Evolutionary conservation across 2,113 vertebrate species (phyloP), one percentile per base, ranked within the genome.

Genomic region (Bubo blakistoni): DNA sequence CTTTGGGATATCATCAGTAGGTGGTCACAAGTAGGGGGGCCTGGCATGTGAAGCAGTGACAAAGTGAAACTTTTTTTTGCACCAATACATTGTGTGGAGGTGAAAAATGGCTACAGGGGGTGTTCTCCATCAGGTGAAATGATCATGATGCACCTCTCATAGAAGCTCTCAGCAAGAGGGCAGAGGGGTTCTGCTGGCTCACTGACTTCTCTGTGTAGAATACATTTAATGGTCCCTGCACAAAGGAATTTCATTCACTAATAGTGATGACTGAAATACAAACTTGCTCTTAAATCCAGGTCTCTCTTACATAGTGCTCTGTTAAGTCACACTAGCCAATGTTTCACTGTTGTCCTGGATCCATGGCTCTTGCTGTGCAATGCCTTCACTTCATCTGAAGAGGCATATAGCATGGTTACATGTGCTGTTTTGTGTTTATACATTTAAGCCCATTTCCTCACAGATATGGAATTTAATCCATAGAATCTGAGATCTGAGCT

Each of bases 351-450:
- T 47, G 12, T 24, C 13, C 6, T 85, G n/a, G 7, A 42, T 58
- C 42, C 36, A 21, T 9, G 13, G 32, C 27, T 38, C 19, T 44
- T 51, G 22, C 18, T 62, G 10, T 25, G 5, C 7, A 63, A 47
- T 47, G 40, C 13, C 12, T 34, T 40, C 11, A 7, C 2, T 70
- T 91, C 81, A 78, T 3, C 30, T 38, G 15, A 12, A 70, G 11
- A 26, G 7, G 2, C 0, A 0, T 8, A 16, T 8, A 36, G 2
- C 4, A 11, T 4, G 3, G 51, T 15, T 19, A 87, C 9, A 46
- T 29, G 1, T 40, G 42, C 7, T 27, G 12, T 15, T 51, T 72
- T 61, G 7, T 70, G 2, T 30, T 81, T 58, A n/a, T 17, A 49
- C 3, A 21, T 62, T 84, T 62, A 40, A 69, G 2, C 13, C 4